Percentiles rank a stretch among this genome's conserved stretches.
These are phyloP conservation scores for Xiphorhynchus elegans DNA, from an alignment of 2,113 vertebrate genomes.

Conservation along the genomic window DNA sequence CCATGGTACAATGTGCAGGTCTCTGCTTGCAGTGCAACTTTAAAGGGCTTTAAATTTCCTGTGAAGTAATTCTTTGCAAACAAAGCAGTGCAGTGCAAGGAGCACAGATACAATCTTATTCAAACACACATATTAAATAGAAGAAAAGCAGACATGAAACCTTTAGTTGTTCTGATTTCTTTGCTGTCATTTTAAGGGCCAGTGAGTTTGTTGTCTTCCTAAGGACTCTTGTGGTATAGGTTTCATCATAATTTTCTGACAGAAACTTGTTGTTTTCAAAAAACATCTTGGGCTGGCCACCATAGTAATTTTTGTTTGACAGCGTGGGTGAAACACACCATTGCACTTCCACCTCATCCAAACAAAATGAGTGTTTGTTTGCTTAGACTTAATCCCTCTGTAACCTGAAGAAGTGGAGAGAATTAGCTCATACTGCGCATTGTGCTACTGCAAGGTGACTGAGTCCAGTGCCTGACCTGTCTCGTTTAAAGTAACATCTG, in stretches of 20 bases:
- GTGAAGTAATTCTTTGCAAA: not conserved
- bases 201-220: not conserved
- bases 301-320: not conserved
- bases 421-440: not conserved
- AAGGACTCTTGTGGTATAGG: not conserved
- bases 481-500: not conserved
- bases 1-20: accelerated
- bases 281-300: not conserved
- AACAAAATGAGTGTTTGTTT: not conserved
- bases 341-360: not conserved
- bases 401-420: not conserved
- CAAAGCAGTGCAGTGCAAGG: not conserved
- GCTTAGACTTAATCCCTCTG: not conserved
- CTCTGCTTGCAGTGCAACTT: not conserved
- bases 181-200: not conserved
- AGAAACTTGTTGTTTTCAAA: not conserved
- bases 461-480: not conserved
- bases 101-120: not conserved
- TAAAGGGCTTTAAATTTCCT: not conserved
- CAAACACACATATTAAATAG: not conserved
- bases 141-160: not conserved
- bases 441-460: not conserved
- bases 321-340: not conserved
- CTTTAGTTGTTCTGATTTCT: not conserved
- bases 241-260: not conserved